Evolutionary conservation across 2,888 invertebrate genomes (phyloP), one percentile per base, ranked within the genome.

Genomic region (Dendrolimus pini): DNA sequence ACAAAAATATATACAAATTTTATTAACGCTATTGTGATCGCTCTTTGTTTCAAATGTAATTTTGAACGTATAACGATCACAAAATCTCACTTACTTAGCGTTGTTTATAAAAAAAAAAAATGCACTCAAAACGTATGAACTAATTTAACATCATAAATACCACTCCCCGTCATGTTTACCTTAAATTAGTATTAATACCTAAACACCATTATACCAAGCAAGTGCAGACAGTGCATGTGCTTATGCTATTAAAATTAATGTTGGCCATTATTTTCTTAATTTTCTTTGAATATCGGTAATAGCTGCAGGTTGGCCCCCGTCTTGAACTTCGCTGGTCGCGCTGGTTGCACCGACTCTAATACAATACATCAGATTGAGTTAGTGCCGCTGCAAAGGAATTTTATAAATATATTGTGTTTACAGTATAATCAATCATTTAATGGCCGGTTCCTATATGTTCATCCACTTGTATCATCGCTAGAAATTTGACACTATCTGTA

Each of bases 321-420:
- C 55, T 59, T 59, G 59, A 59, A 59, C 55, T 59, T 59, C 41
- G 59, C 59, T 57, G 59, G 59, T 14, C 55, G 57, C 59, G 53
- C 59, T 1, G 60, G 52, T 47, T 41, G 57, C 63, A 12, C 57
- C 14, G 62, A 58, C 55, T 69, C 69, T 75, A 85, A 68, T 86
- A 87, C 59, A 86, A 74, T 61, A 87, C 85, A 72, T 87, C 86
- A 62, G 82, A 77, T 58, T 80, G 77, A 65, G 75, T 80, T 65
- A 85, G 69, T 60, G 75, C 75, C 56, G 80, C 85, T 85, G 84
- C 61, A 80, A 84, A 70, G 55, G 59, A 70, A 67, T 64, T 68
- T 62, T 57, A 65, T 41, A 55, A 54, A 59, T 54, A 54, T 59
- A 47, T 56, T 58, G 55, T 57, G 58, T 55, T 55, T 53, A 41